Evolutionary conservation across 2,888 invertebrate genomes (phyloP).

Genomic region (Seira ritae): DNA sequence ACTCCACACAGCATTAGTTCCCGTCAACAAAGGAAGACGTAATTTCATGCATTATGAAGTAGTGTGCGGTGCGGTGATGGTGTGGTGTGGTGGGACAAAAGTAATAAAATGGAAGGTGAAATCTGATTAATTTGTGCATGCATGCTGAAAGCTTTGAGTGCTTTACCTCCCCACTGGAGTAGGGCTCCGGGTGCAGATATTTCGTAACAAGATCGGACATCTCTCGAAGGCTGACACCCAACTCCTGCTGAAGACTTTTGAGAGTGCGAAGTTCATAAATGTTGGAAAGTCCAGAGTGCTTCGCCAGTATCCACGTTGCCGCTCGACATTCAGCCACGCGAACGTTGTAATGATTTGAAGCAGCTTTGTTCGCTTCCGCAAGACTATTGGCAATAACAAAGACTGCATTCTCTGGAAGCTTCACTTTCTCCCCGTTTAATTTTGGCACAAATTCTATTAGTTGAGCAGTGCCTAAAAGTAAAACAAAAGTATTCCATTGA

Average conservation of each 20-base stretch:
- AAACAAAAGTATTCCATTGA: neutral
- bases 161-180: constrained; percentile 83
- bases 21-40: neutral
- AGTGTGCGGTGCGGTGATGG: no score
- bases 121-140: no score
- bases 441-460: constrained; percentile 94
- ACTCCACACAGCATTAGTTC: neutral
- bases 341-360: constrained; percentile 89
- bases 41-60: no score
- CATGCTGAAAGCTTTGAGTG: neutral
- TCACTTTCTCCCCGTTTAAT: constrained; percentile 85
- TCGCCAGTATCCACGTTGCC: constrained; percentile 89
- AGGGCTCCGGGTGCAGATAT: constrained; percentile 81
- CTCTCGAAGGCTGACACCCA: constrained; percentile 79
- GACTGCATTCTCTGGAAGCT: constrained; percentile 86
- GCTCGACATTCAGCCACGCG: constrained; percentile 96
- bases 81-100: no score
- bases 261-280: constrained; percentile 83
- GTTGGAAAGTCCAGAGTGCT: constrained; percentile 78
- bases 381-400: constrained; percentile 97
- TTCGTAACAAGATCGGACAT: constrained; percentile 83
- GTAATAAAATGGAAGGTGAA: neutral
- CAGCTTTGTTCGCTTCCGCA: constrained; percentile 94
- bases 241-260: constrained; percentile 84
- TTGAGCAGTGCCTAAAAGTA: constrained; percentile 85